Conservation (phyloP, 2,888 invertebrate genomes). For the Phrixothrix hirtus region DNA sequence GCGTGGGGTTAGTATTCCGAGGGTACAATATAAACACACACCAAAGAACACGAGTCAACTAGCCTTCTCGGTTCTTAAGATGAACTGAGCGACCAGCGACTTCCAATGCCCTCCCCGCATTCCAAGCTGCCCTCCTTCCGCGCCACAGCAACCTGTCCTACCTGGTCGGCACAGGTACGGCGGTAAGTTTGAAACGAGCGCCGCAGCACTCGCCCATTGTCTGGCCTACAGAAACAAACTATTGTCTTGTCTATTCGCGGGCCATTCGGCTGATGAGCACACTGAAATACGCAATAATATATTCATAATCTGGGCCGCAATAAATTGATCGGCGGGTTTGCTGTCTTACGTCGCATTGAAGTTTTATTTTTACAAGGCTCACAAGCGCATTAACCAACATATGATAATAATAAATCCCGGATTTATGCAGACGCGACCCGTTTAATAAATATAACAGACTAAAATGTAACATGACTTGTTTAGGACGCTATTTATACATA, state of each 20-base stretch:
- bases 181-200: slow-evolving; percentile 49
- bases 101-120: slow-evolving; percentile 54
- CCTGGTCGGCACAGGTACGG: slow-evolving; percentile 46
- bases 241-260: slow-evolving; percentile 55
- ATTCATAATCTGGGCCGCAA: slow-evolving; percentile 46
- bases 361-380: slow-evolving; percentile 20
- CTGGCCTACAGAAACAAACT: slow-evolving; percentile 52
- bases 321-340: slow-evolving; percentile 41
- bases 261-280: slow-evolving; percentile 46
- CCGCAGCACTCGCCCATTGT: slow-evolving; percentile 47
- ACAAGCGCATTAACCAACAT: slow-evolving; percentile 37
- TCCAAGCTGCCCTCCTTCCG: slow-evolving; percentile 53
- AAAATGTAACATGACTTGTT: slow-evolving; percentile 49
- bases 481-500: slow-evolving; percentile 40
- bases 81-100: slow-evolving; percentile 51
- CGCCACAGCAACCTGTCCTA: slow-evolving; percentile 50
- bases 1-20: slow-evolving; percentile 16
- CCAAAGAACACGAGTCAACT: slow-evolving; percentile 31
- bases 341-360: slow-evolving; percentile 30
- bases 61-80: slow-evolving; percentile 49
- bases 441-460: slow-evolving; percentile 46
- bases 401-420: slow-evolving; percentile 47
- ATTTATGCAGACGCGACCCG: slow-evolving; percentile 45
- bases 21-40: slow-evolving; percentile 13
- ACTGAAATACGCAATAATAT: slow-evolving; percentile 51